A percentile compares a stretch with the other conserved stretches of the same genome.
Conservation (phyloP, 2,113 vertebrate species). For the Odocoileus hemionus region DNA sequence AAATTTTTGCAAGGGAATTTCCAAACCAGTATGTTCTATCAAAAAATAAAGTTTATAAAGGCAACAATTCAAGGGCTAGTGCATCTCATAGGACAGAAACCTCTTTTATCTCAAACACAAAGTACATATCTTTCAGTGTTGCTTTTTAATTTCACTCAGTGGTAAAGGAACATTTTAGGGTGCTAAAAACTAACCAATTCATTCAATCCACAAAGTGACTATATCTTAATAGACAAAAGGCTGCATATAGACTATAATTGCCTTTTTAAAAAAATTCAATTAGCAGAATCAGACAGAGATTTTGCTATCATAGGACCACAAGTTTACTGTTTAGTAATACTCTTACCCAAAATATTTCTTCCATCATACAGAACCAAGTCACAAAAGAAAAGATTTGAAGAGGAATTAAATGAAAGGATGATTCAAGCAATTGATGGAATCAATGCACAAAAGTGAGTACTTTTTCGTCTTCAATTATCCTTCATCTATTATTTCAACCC, state of each 20-base stretch:
- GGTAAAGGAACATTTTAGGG: not conserved
- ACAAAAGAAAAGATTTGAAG: constrained; percentile 97
- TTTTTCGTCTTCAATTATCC: not conserved
- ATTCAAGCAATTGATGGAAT: constrained; percentile 97
- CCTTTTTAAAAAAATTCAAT: not conserved
- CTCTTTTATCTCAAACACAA: not conserved
- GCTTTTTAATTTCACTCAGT: not conserved
- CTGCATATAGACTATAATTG: rapidly evolving
- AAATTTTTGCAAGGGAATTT: constrained; percentile 21
- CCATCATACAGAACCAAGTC: constrained; percentile 90
- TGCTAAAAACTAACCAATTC: no score
- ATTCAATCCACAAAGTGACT: not conserved
- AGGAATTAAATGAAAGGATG: constrained; percentile 97
- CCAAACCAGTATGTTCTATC: constrained; percentile 1
- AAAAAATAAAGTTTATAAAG: not conserved
- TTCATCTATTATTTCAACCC: not conserved
- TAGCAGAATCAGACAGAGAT: not conserved
- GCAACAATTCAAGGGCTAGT: not conserved
- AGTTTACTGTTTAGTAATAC: not conserved
- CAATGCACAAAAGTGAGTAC: constrained; percentile 95
- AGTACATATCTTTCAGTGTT: no score
- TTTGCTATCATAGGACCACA: not conserved
- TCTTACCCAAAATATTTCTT: not conserved
- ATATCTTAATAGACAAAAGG: not conserved
- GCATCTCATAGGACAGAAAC: not conserved